Conservation (phyloP, 2,797 vertebrate genomes). For the Delichon dasypus region DNA sequence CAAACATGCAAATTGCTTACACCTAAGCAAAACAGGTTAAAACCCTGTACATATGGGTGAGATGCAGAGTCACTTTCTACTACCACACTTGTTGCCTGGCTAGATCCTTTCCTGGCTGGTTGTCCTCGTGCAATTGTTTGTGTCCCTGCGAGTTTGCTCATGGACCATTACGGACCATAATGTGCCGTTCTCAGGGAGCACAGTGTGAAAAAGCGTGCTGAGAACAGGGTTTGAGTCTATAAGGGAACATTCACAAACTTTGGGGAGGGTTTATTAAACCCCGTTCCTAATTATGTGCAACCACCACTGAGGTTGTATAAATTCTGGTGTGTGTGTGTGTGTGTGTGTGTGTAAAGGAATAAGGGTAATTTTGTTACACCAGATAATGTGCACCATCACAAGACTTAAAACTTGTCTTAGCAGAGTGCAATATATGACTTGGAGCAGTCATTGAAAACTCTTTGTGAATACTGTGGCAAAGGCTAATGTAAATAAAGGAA, state of each 20-base stretch:
- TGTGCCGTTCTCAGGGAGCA: neutral
- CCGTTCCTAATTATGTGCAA: neutral
- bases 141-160: neutral
- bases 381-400: neutral
- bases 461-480: constrained; percentile 41
- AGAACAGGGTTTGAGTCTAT: neutral
- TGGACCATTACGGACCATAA: fast-evolving
- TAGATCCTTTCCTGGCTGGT: neutral
- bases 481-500: constrained; percentile 59
- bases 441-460: constrained; percentile 38
- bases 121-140: neutral
- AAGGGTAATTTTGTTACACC: neutral
- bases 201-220: neutral
- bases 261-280: neutral
- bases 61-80: neutral
- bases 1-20: neutral
- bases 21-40: neutral
- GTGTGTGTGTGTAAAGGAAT: neutral
- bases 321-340: neutral
- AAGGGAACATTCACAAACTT: neutral
- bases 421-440: neutral
- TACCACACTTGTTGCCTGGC: neutral
- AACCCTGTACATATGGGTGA: fast-evolving
- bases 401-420: neutral
- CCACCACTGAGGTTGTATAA: neutral